These are phyloP conservation scores for Beris morrisii DNA, from an alignment of 2,888 invertebrate species.

Conservation along the genomic window DNA sequence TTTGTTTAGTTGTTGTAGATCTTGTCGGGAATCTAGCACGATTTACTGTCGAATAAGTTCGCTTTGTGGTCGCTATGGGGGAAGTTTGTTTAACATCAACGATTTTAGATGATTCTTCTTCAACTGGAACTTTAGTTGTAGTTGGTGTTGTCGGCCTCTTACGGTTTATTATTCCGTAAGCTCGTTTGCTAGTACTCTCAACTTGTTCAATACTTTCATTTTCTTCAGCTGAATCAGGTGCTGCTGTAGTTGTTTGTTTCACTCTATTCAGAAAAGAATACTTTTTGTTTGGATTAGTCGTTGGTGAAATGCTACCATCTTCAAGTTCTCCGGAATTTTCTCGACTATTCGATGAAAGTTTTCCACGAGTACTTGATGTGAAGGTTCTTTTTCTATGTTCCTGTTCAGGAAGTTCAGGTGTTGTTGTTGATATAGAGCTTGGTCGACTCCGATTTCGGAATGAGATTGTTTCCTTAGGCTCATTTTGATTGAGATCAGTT, in stretches of 20 bases:
- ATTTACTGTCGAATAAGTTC: background rate
- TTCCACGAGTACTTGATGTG: background rate
- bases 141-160: background rate
- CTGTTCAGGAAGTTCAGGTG: too few relatives aligned
- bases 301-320: background rate
- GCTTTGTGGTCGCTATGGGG: conserved; percentile 11
- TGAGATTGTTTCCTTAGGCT: too few relatives aligned
- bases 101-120: background rate
- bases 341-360: background rate
- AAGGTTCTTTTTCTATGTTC: too few relatives aligned
- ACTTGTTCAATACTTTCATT: background rate
- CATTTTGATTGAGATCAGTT: too few relatives aligned
- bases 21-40: background rate
- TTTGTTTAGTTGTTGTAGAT: background rate
- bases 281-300: background rate
- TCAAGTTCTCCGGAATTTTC: background rate
- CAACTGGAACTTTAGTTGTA: background rate
- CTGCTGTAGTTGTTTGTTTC: background rate
- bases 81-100: background rate
- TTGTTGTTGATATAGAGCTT: too few relatives aligned
- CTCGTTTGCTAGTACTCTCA: background rate
- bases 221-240: background rate
- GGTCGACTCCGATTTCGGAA: too few relatives aligned
- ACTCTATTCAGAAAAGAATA: background rate
- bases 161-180: background rate